A percentile compares a stretch with the other conserved stretches of the same genome.
phyloP scores from a whole-genome alignment of 1,140 invertebrate genomes.

The Drosophila micromelanica region DNA sequence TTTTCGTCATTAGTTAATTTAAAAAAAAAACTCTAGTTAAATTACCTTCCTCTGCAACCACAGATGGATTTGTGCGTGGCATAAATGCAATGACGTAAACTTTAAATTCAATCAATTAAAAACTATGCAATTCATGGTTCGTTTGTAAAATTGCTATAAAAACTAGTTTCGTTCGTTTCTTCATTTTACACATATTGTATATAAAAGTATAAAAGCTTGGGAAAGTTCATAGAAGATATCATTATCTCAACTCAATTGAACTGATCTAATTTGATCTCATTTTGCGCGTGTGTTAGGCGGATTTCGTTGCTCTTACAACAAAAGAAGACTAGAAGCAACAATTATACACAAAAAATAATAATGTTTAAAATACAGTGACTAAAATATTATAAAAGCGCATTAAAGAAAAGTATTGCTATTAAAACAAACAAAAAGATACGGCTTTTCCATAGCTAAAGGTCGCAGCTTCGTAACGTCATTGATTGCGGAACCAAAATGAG shows the following conservation, averaged over 20 bases:
- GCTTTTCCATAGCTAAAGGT: slow-evolving; percentile 49
- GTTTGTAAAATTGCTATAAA: slow-evolving; percentile 82
- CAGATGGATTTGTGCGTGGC: slow-evolving; percentile 45
- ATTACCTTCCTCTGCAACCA: slow-evolving; percentile 61
- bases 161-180: slow-evolving; percentile 82
- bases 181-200: slow-evolving; percentile 74
- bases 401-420: slow-evolving; percentile 71
- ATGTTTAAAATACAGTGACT: slow-evolving; percentile 81
- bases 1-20: slow-evolving; percentile 69
- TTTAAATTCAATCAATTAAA: slow-evolving; percentile 76
- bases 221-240: slow-evolving; percentile 76
- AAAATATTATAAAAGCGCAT: slow-evolving; percentile 82
- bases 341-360: slow-evolving; percentile 83
- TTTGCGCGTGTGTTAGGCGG: slow-evolving; percentile 63
- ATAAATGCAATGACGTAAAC: slow-evolving; percentile 54
- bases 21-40: slow-evolving; percentile 70
- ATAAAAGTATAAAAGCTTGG: slow-evolving; percentile 82
- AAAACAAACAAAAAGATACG: slow-evolving; percentile 61
- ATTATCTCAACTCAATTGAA: slow-evolving; percentile 55
- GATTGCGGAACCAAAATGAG: slow-evolving; percentile 49
- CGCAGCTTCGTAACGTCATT: slow-evolving; percentile 78
- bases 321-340: slow-evolving; percentile 85
- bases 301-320: slow-evolving; percentile 84
- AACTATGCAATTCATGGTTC: slow-evolving; percentile 78
- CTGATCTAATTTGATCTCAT: slow-evolving; percentile 42